These are phyloP conservation scores for Platysternon megacephalum DNA, from an alignment of 2,113 vertebrate genomes.

Conservation along the genomic window DNA sequence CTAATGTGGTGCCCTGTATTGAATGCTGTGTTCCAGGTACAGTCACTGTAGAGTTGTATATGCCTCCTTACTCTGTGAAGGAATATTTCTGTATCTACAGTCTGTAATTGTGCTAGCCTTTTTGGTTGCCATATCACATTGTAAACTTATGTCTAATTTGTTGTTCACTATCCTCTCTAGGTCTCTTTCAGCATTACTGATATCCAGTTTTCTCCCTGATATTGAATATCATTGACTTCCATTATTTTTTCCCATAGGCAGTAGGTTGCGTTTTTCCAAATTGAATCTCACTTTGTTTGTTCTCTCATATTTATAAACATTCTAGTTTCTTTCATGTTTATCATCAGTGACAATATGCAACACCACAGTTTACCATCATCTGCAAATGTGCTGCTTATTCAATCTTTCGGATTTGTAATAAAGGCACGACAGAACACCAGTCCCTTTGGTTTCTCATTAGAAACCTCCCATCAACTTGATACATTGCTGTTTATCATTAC, in stretches of 20 bases:
- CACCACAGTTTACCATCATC: background rate
- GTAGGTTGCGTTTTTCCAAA: background rate
- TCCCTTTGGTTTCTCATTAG: constrained; percentile 39
- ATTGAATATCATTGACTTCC: background rate
- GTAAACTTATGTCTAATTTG: background rate
- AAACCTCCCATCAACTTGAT: constrained; percentile 55
- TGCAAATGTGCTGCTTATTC: constrained; percentile 42
- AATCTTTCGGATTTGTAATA: constrained; percentile 58
- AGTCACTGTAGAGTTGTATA: background rate
- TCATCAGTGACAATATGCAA: background rate
- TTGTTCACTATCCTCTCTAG: background rate
- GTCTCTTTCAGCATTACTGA: background rate
- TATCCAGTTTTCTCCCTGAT: background rate
- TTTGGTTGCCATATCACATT: background rate
- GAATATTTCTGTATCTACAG: background rate
- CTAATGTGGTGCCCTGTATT: background rate
- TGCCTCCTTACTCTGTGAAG: background rate
- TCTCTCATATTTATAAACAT: background rate
- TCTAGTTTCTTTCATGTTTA: background rate
- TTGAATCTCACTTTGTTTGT: background rate
- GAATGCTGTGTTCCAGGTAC: background rate
- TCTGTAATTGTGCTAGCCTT: background rate
- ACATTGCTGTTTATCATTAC: constrained; percentile 24
- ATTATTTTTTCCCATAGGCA: background rate
- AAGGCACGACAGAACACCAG: constrained; percentile 34